These are phyloP conservation scores for Stichodactyla mertensii DNA, from an alignment of 64 coral and sea anemone species.

Conservation along the genomic window DNA sequence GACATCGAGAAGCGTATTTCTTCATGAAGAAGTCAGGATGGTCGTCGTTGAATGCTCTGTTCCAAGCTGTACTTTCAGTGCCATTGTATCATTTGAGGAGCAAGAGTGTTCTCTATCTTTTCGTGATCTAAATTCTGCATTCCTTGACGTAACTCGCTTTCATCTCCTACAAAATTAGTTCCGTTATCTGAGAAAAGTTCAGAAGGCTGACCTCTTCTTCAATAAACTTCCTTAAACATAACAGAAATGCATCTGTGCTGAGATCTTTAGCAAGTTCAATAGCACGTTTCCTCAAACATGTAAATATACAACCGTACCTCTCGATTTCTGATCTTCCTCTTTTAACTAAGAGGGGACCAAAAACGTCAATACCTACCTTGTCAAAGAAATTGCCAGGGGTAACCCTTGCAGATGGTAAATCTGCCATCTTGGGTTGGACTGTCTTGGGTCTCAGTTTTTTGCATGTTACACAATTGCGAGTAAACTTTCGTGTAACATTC, in stretches of 20 bases:
- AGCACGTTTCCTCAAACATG: constrained; percentile 26
- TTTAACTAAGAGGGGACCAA: too few species aligned
- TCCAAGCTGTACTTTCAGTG: too few species aligned
- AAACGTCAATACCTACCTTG: too few species aligned
- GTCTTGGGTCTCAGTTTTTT: too few species aligned
- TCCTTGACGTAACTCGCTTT: constrained; percentile 15
- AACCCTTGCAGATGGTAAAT: too few species aligned
- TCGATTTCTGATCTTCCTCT: constrained; percentile 24
- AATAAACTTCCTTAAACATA: constrained; percentile 22
- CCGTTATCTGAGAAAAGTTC: constrained; percentile 14
- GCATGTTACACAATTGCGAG: constrained; percentile 6
- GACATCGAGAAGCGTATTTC: too few species aligned
- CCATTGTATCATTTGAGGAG: constrained; percentile 35
- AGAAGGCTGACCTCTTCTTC: not conserved
- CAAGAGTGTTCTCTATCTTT: constrained; percentile 35
- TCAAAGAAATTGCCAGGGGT: too few species aligned
- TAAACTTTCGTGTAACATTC: not conserved
- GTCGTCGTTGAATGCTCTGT: too few species aligned
- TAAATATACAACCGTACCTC: constrained; percentile 44
- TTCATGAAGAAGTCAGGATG: too few species aligned
- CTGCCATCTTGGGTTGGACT: too few species aligned
- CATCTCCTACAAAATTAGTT: constrained; percentile 25
- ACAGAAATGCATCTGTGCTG: not conserved
- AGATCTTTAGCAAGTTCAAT: constrained; percentile 12
- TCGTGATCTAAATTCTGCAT: constrained; percentile 40